Evolutionary conservation across 2,113 vertebrate genomes (phyloP), one percentile per base, ranked within the genome.

Genomic region (Anser cygnoides): DNA sequence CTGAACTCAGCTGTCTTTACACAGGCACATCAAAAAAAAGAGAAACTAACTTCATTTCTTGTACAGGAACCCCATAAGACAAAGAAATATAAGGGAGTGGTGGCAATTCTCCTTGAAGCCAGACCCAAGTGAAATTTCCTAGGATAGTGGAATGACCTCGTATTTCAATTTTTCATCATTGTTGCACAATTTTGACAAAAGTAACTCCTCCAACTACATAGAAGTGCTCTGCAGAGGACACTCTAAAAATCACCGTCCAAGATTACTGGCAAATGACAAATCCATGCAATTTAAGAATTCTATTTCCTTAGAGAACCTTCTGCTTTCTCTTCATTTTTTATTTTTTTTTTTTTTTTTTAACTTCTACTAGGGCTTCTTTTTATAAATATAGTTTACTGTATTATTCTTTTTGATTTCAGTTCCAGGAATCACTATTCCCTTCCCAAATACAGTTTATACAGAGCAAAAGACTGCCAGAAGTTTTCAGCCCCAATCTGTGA

Each of bases 161-260:
- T 90, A 74, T 88, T 96, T 85, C 78, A 91, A 66, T 91, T 90
- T 96, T 85, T 94, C 71, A 83, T 92, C 44, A 59, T 41, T 77
- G 58, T 55, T 50, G n/a, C 13, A 76, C 58, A 84, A 59, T 83
- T 87, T 87, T 87, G 58, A 70, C 78, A 55, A 77, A 92, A 85
- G 35, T 73, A 89, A 57, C 58, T 73, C 66, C 66, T 89, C 50
- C 83, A 71, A 82, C 66, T 73, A 28, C 37, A 70, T 25, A 58
- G n/a, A 95, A 95, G 31, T 62, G 33, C 67, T 92, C 71, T 70
- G 43, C n/a, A 76, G 87, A 79, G 43, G 31, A 63, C 62, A 72
- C 46, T 31, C 25, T 79, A 25, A 85, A 41, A 73, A 54, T 58
- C 78, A 76, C 6, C 1, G 2, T 44, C 54, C 35, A 85, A 81